Evolutionary conservation across 2,888 invertebrate species (phyloP).

Genomic region (Muschampia plurimacula): DNA sequence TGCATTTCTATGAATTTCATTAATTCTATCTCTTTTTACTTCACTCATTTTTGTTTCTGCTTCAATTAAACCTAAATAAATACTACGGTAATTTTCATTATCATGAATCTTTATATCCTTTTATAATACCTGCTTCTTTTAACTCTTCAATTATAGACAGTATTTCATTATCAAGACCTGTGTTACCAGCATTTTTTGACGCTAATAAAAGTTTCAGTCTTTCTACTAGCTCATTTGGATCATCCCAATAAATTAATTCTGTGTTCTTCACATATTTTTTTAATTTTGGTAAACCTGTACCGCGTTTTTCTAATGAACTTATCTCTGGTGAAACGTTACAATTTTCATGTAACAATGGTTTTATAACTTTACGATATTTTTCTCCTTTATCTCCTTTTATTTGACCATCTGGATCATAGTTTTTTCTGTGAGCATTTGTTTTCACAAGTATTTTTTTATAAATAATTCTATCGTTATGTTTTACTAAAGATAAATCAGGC

Average conservation of each 20-base stretch:
- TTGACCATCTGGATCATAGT: conserved; percentile 39
- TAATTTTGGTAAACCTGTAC: conserved; percentile 35
- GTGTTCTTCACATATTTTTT: conserved; percentile 39
- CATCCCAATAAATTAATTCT: conserved; percentile 46
- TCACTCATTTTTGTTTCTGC: no score
- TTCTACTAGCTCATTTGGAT: conserved; percentile 48
- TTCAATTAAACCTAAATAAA: no score
- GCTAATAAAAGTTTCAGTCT: conserved; percentile 46
- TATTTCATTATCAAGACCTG: conserved; percentile 52
- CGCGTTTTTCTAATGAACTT: background rate
- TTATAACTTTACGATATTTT: conserved; percentile 38
- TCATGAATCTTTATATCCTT: conserved; percentile 30
- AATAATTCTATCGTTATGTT: no score
- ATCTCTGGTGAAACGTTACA: background rate
- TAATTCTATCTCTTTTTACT: no score
- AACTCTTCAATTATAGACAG: conserved; percentile 55
- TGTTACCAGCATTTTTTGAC: conserved; percentile 48
- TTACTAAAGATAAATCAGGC: no score
- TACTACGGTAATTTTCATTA: no score
- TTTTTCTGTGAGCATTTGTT: conserved; percentile 42
- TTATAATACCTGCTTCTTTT: conserved; percentile 45
- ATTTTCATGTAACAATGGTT: conserved; percentile 26
- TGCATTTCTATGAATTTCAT: no score
- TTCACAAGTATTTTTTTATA: background rate
- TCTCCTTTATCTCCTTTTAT: conserved; percentile 40